phyloP scores from a whole-genome alignment of 1,140 invertebrate species.

The Chelonus insularis region DNA sequence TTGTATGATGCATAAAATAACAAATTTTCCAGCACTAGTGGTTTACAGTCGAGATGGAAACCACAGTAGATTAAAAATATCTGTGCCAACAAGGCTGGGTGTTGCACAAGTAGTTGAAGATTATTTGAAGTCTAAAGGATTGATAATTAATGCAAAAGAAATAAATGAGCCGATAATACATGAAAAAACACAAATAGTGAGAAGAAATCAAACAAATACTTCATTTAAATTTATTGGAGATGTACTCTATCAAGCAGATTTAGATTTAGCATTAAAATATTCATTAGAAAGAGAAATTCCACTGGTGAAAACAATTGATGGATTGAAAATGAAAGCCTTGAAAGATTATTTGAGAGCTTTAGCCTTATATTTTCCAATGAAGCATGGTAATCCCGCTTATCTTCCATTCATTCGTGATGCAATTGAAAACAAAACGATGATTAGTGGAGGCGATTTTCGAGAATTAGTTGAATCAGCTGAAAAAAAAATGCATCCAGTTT shows the following conservation, averaged over 20 bases:
- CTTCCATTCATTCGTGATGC: conserved; percentile 64
- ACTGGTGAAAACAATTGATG: conserved; percentile 68
- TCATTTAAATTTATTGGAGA: conserved; percentile 43
- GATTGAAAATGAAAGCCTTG: conserved; percentile 72
- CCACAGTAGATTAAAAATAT: conserved; percentile 52
- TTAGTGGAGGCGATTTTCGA: conserved; percentile 65
- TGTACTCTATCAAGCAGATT: conserved; percentile 78
- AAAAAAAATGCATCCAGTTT: conserved; percentile 60
- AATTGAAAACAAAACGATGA: conserved; percentile 51
- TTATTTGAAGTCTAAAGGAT: conserved; percentile 57
- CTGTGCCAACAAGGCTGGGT: conserved; percentile 51
- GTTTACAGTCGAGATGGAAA: conserved; percentile 52
- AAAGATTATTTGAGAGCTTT: conserved; percentile 73
- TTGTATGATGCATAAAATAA: conserved; percentile 55
- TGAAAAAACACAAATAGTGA: not conserved
- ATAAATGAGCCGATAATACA: not conserved
- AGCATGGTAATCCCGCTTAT: conserved; percentile 62
- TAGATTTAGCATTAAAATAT: conserved; percentile 82
- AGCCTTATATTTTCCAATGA: conserved; percentile 73
- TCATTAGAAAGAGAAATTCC: conserved; percentile 81
- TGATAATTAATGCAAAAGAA: conserved; percentile 34
- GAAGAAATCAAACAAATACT: not conserved
- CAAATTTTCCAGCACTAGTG: conserved; percentile 61
- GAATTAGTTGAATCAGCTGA: conserved; percentile 62
- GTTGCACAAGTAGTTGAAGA: conserved; percentile 50